These are phyloP conservation scores for Bergia puertoricense DNA, from an alignment of 92 coral and sea anemone genomes.

Conservation along the genomic window DNA sequence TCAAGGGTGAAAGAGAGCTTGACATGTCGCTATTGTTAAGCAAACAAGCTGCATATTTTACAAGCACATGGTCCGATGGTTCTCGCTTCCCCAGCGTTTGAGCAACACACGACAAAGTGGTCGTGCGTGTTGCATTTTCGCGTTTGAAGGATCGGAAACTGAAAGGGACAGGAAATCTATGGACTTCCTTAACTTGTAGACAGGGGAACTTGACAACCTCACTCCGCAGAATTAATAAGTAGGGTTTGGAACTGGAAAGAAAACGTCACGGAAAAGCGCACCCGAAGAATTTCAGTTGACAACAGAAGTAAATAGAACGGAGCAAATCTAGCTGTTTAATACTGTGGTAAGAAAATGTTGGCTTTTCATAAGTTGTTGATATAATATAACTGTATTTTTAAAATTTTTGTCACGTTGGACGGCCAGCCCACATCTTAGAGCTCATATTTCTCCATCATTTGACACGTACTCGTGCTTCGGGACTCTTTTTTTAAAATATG, in stretches of 20 bases:
- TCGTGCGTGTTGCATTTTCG: background rate
- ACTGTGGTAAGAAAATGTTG: background rate
- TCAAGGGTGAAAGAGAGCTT: background rate
- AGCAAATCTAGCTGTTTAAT: background rate
- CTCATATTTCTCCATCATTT: background rate
- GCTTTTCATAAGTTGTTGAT: background rate
- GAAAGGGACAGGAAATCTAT: background rate
- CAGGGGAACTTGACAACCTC: background rate
- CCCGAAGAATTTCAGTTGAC: background rate
- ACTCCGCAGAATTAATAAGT: background rate
- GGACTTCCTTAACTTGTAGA: background rate
- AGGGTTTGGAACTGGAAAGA: background rate
- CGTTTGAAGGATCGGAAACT: background rate
- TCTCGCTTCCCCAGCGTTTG: background rate
- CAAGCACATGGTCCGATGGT: conserved; percentile 33
- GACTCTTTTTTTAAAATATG: background rate
- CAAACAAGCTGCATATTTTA: conserved; percentile 48
- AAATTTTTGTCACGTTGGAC: background rate
- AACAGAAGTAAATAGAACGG: background rate
- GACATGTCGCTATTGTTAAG: conserved; percentile 38
- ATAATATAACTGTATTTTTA: background rate
- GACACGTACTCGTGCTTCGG: background rate
- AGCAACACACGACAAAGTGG: background rate
- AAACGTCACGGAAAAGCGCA: background rate
- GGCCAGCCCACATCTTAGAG: background rate